These are phyloP conservation scores for Tetraodon nigroviridis DNA, from an alignment of 2,113 vertebrate genomes.

Conservation along the genomic window DNA sequence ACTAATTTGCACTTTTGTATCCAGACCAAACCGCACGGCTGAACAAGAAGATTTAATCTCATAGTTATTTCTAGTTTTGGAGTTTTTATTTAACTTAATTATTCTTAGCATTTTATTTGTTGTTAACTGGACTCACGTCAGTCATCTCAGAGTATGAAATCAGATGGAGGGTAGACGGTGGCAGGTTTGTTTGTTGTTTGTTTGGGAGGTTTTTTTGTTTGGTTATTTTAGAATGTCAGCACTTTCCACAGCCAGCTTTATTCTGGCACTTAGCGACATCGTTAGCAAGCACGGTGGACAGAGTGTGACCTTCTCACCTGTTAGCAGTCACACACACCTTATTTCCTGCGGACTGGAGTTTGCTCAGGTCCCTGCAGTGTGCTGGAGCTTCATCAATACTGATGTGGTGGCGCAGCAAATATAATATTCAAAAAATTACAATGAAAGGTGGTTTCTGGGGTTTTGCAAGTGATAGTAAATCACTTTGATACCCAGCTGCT, in stretches of 20 bases:
- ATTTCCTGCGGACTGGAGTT: constrained; percentile 41
- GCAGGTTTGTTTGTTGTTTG: constrained; percentile 17
- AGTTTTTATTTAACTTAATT: too few species aligned
- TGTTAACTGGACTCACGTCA: too few species aligned
- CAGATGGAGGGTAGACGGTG: constrained; percentile 26
- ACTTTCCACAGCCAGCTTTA: constrained; percentile 35
- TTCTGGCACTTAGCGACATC: constrained; percentile 53
- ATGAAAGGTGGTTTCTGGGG: not conserved
- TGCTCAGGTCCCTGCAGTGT: constrained; percentile 36
- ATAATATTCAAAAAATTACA: not conserved
- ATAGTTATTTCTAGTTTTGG: too few species aligned
- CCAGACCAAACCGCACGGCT: too few species aligned
- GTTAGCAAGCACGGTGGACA: constrained; percentile 51
- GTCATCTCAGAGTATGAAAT: constrained; percentile 36
- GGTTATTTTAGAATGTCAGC: constrained; percentile 45
- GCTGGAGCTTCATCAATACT: constrained; percentile 47
- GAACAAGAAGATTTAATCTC: too few species aligned
- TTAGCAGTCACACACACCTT: constrained; percentile 34
- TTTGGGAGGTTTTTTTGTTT: constrained; percentile 14
- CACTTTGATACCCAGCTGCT: too few species aligned
- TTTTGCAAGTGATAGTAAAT: too few species aligned
- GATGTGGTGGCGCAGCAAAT: constrained; percentile 42
- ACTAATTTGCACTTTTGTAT: too few species aligned
- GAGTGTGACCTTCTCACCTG: constrained; percentile 51
- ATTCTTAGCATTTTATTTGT: too few species aligned